Base-by-base conservation (phyloP, 2,888 invertebrate genomes). In the Bellardia bayeri region DNA sequence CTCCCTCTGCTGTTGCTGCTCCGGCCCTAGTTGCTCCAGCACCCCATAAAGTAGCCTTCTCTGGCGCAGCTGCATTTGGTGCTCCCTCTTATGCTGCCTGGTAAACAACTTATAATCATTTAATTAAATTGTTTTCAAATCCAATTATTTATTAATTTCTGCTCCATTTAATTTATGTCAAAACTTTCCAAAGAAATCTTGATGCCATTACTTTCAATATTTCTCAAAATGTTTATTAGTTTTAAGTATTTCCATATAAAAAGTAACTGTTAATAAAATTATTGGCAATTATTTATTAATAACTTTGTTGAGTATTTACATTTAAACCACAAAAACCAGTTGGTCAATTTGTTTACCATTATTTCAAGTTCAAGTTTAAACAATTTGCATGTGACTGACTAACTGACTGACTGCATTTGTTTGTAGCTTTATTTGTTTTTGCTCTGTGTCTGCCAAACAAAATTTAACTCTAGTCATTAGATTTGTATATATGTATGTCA, bases 361-460 rank as follows among this genome's bases (percentile, higher is more conserved):
- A 72, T 37, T 91, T 91, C 92, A 92, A 92, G 92, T 92, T 92
- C 92, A 92, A 92, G 92, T 91, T 91, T 89, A 91, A 71, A 54
- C 49, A 61, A 80, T 82, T 78, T 82, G 72, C 82, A 82, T 76
- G 14, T 23, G 49, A 33, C 37, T 40, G 49, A 23, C 37, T 40
- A 82, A 72, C 11, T 23, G 49, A 33, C 37, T 40, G 49, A 23
- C 37, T 40, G 49, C 49, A 37, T 68, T 16, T 66, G 23, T 72
- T 69, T 64, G n/a, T 9, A 30, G 33, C 54, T 74, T 58, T 49
- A n/a, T 16, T 4, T 78, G 6, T 33, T 37, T n/a, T 74, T 66
- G 30, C n/a, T 82, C 4, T 33, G 37, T 33, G 11, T 58, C 66
- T 58, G 54, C 49, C 37, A 82, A 33, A 68, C 49, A 16, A 23